A percentile compares a stretch with the other conserved stretches of the same genome.
These are phyloP conservation scores for Semaprochilodus insignis DNA, from an alignment of 2,797 vertebrate genomes.

Conservation along the genomic window DNA sequence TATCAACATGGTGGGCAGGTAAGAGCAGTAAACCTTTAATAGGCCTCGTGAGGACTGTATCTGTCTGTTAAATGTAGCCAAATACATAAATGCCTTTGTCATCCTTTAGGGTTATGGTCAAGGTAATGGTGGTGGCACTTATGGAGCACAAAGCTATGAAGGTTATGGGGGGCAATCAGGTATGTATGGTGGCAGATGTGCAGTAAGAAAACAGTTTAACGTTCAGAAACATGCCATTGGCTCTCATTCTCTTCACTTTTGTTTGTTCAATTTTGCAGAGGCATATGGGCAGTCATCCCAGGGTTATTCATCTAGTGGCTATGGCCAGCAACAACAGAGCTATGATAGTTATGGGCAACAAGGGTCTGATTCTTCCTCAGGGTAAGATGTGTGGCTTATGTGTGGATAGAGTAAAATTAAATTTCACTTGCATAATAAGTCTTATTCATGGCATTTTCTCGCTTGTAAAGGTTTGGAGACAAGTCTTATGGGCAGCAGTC, in stretches of 20 bases:
- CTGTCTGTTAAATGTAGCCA: background rate
- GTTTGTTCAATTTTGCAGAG: conserved; percentile 53
- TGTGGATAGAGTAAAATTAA: too few relatives aligned
- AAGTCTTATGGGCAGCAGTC: conserved; percentile 69
- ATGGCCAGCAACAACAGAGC: conserved; percentile 46
- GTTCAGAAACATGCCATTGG: too few relatives aligned
- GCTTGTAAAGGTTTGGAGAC: conserved; percentile 70
- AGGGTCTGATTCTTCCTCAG: conserved; percentile 64
- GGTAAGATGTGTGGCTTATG: conserved; percentile 65
- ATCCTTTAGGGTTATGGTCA: conserved; percentile 77
- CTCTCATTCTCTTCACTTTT: background rate
- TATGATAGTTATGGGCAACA: conserved; percentile 73
- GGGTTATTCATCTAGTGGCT: too few relatives aligned
- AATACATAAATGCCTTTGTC: background rate
- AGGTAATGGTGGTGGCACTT: conserved; percentile 74
- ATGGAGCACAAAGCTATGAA: conserved; percentile 70
- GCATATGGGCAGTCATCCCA: conserved; percentile 56
- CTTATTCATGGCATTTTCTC: background rate
- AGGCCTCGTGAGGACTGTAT: background rate
- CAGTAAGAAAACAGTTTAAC: background rate
- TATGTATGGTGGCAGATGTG: background rate
- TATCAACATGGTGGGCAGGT: conserved; percentile 77
- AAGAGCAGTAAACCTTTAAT: conserved; percentile 18
- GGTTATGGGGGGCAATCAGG: conserved; percentile 72
- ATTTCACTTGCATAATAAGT: accelerated